Percentiles rank a stretch among this genome's conserved stretches.
Evolutionary conservation across 1,140 invertebrate genomes (phyloP).

Genomic region (Drosophila suzukii): DNA sequence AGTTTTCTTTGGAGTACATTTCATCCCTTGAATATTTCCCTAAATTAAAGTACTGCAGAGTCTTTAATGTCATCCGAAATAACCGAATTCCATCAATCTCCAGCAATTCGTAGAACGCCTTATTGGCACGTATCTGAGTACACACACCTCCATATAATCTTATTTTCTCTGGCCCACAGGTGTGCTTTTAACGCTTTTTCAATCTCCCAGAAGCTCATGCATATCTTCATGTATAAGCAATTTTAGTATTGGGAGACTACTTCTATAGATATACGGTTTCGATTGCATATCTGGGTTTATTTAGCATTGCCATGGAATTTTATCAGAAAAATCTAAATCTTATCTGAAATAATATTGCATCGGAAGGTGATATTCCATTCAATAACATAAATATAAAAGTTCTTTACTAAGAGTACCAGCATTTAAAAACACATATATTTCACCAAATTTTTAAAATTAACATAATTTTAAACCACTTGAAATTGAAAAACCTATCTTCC

Average conservation of each 20-base stretch:
- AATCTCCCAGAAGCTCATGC: constrained; percentile 5
- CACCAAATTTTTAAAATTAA: no score
- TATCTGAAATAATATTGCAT: no score
- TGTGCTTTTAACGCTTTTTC: constrained; percentile 29
- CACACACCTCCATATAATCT: background rate
- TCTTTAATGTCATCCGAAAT: background rate
- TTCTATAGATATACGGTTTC: background rate
- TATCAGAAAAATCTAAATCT: background rate
- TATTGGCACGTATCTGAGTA: constrained; percentile 12
- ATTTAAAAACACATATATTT: no score
- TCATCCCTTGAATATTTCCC: background rate
- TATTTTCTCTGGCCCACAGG: constrained; percentile 24
- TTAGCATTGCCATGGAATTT: background rate
- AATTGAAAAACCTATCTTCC: no score
- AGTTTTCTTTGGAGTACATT: background rate
- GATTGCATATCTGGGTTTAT: background rate
- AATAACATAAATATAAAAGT: no score
- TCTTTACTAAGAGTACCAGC: no score
- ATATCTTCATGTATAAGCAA: constrained; percentile 21
- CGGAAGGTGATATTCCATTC: no score
- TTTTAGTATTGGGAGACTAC: background rate
- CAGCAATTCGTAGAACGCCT: constrained; percentile 2
- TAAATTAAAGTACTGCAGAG: background rate
- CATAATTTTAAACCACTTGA: no score
- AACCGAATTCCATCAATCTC: background rate